Conservation (phyloP, 2,113 vertebrate species). For the Anarhynchus alexandrinus region DNA sequence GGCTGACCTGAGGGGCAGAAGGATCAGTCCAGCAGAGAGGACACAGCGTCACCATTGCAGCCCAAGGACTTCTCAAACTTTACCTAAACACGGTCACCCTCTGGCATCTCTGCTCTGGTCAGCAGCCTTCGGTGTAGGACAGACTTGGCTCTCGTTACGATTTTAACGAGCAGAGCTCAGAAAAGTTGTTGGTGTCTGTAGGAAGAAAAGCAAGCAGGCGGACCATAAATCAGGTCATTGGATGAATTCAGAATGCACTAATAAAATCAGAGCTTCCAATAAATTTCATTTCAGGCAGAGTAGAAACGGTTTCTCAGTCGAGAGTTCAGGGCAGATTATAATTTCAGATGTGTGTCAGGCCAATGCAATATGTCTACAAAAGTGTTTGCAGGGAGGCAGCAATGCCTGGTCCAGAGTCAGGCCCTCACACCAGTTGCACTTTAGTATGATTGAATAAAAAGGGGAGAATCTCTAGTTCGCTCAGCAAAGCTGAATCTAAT, state of each 20-base stretch:
- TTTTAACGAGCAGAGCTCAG: neutral
- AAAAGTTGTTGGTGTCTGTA: neutral
- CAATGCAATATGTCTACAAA: neutral
- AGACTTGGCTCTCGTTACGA: neutral
- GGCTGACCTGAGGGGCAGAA: neutral
- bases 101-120: neutral
- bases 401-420: neutral
- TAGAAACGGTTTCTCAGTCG: neutral
- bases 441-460: neutral
- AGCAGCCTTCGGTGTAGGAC: neutral
- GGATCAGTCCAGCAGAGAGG: neutral
- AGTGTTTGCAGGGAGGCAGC: neutral
- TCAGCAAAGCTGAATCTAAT: slow-evolving; percentile 12
- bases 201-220: neutral
- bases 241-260: slow-evolving; percentile 23
- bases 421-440: neutral
- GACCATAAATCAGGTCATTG: slow-evolving; percentile 23
- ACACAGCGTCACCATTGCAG: neutral
- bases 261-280: slow-evolving; percentile 45
- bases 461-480: neutral
- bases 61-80: neutral
- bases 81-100: neutral
- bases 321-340: slow-evolving; percentile 8
- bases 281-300: slow-evolving; percentile 44
- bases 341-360: slow-evolving; percentile 41